Percentiles rank a stretch among this genome's conserved stretches.
These are phyloP conservation scores for Paedocypris sp. DNA, from an alignment of 2,113 vertebrate genomes.

Conservation along the genomic window DNA sequence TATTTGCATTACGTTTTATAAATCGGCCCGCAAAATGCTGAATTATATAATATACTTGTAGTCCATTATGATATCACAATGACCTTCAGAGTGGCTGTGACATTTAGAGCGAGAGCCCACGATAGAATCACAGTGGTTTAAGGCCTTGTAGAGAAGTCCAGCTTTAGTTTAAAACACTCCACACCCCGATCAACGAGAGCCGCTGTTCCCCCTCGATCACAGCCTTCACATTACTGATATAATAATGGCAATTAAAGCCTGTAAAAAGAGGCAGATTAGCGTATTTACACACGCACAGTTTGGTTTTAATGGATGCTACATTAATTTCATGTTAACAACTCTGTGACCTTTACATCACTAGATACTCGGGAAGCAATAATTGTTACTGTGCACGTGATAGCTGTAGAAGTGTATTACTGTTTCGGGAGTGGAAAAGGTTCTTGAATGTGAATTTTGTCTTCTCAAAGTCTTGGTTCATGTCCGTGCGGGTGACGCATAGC, in stretches of 20 bases:
- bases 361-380: background rate
- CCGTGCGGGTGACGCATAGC: background rate
- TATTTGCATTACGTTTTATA: too few species aligned
- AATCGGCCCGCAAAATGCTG: background rate
- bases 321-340: slow-evolving; percentile 21
- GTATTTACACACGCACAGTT: slow-evolving; percentile 34
- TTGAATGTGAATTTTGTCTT: background rate
- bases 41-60: background rate
- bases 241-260: slow-evolving; percentile 35
- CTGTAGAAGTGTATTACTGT: background rate
- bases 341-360: slow-evolving; percentile 3
- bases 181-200: slow-evolving; percentile 21
- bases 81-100: slow-evolving; percentile 1
- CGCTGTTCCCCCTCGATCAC: slow-evolving; percentile 32
- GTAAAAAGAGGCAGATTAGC: slow-evolving; percentile 33
- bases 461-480: background rate
- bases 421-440: background rate
- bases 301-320: slow-evolving; percentile 5
- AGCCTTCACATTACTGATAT: slow-evolving; percentile 29
- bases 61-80: slow-evolving; percentile 20
- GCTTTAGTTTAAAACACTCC: slow-evolving; percentile 34
- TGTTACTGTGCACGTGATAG: background rate
- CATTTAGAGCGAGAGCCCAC: slow-evolving; percentile 11
- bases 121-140: slow-evolving; percentile 10
- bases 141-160: slow-evolving; percentile 24